Conservation (phyloP, 2,113 vertebrate genomes). For the Eurypyga helias region DNA sequence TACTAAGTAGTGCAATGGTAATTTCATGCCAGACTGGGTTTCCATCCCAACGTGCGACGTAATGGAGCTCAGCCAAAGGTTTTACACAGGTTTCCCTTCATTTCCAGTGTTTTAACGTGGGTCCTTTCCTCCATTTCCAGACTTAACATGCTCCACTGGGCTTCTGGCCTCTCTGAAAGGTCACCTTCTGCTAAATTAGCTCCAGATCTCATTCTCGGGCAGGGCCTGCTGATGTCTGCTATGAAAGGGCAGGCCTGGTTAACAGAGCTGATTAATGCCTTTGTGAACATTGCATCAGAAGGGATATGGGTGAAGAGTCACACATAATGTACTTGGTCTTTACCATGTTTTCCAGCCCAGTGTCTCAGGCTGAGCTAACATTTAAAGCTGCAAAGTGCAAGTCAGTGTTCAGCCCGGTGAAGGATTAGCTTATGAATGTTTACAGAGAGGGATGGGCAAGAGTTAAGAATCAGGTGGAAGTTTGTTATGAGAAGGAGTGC, state of each 20-base stretch:
- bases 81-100: background rate
- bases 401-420: background rate
- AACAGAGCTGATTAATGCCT: background rate
- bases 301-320: background rate
- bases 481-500: background rate
- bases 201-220: background rate
- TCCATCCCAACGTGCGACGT: background rate
- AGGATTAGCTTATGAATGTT: background rate
- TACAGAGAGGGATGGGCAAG: background rate
- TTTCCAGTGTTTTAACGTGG: background rate
- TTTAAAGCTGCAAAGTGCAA: background rate
- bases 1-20: background rate
- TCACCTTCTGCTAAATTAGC: constrained; percentile 16
- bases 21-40: background rate
- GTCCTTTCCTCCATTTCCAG: background rate
- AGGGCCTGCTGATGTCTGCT: background rate
- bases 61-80: background rate
- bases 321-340: background rate
- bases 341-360: background rate
- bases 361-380: background rate
- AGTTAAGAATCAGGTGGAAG: background rate
- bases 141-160: background rate
- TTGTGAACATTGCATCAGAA: background rate
- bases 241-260: background rate
- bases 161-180: background rate